A percentile compares a stretch with the other conserved stretches of the same genome.
Evolutionary conservation across 2,113 vertebrate genomes (phyloP).

Genomic region (Mugil cephalus): DNA sequence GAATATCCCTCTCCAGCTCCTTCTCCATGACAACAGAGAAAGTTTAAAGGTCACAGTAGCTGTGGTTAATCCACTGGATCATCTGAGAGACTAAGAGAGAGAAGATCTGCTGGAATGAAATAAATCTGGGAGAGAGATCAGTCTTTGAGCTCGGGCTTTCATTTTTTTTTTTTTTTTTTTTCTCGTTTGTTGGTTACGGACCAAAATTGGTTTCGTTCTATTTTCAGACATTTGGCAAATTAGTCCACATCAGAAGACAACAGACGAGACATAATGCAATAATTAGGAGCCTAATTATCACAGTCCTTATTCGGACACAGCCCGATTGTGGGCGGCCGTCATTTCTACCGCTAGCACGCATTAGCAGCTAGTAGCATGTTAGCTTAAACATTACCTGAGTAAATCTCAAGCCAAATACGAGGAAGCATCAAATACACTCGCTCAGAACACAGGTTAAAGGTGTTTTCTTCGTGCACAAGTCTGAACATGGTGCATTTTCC

Average conservation of each 20-base stretch:
- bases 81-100: constrained; percentile 53
- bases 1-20: constrained; percentile 55
- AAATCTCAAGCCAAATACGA: too few relatives aligned
- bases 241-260: constrained; percentile 1
- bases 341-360: not conserved
- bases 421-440: too few relatives aligned
- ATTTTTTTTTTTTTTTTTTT: not conserved
- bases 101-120: constrained; percentile 35
- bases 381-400: not conserved
- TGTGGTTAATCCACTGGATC: constrained; percentile 70
- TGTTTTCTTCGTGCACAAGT: too few relatives aligned
- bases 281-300: constrained; percentile 13
- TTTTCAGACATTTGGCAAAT: constrained; percentile 34
- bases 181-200: constrained; percentile 25
- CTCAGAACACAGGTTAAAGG: too few relatives aligned
- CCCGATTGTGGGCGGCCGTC: not conserved
- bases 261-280: not conserved
- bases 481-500: too few relatives aligned
- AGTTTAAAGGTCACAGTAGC: constrained; percentile 65
- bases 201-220: constrained; percentile 27
- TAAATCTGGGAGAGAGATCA: constrained; percentile 45
- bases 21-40: constrained; percentile 70
- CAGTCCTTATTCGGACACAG: constrained; percentile 19
- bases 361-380: not conserved
- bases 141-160: constrained; percentile 21